Evolutionary conservation across 2,113 vertebrate species (phyloP), one percentile per base, ranked within the genome.

Genomic region (Falcunculus frontatus): DNA sequence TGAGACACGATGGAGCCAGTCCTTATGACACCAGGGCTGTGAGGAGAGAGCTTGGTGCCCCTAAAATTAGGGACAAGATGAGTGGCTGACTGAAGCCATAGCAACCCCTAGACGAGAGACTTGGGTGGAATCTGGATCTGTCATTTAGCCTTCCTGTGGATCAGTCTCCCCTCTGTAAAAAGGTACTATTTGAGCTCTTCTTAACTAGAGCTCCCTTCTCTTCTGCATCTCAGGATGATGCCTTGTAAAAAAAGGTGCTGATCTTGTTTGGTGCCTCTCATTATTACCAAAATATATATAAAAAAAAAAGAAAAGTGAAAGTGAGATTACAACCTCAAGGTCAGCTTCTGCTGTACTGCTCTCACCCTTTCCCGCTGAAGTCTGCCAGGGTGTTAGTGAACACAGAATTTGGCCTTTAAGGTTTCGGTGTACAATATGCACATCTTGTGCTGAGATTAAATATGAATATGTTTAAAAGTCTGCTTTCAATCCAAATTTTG

Each of bases 401-500:
- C n/a, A 75, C 64, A 87, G 73, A 89, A 89, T 93, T 84, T 90
- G 93, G 76, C 83, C 83, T 95, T 96, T 90, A 87, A 94, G 74
- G 64, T 89, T 93, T 75, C 2, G 1, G 60, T 91, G 85, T 86
- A 92, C 76, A 93, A 72, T 81, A 75, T 75, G 83, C 77, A 87
- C 75, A 90, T 96, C 84, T 94, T 95, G 85, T 90, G 81, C 82
- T 92, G 87, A 59, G 89, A 94, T 93, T 89, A 94, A 92, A 94
- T 92, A 90, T 90, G 89, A 95, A 87, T 95, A 94, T 96, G 74
- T 70, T 95, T 95, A 95, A 88, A 95, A 87, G 79, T 89, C 93
- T 94, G 91, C 82, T 95, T 97, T 96, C 92, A 96, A 96, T 95
- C 83, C 70, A 95, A 94, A 95, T 94, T 94, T 91, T 95, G 95